A percentile compares a stretch with the other conserved stretches of the same genome.
phyloP scores from a whole-genome alignment of 2,113 vertebrate species.

The Hypocryptadius cinnamomeus region DNA sequence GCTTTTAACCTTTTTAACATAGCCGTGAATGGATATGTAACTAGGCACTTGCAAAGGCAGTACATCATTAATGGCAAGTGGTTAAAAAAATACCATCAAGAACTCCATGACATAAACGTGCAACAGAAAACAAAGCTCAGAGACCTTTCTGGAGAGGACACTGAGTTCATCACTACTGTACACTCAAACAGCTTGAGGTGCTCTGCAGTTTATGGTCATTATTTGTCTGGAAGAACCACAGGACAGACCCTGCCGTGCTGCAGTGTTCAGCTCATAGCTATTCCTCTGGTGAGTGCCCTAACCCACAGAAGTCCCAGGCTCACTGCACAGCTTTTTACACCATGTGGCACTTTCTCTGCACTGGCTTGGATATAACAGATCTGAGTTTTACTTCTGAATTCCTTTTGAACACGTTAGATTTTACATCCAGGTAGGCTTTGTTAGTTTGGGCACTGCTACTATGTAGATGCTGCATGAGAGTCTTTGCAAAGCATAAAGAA shows the following conservation, averaged over 20 bases:
- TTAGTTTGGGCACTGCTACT: neutral
- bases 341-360: neutral
- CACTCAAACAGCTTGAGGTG: neutral
- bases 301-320: neutral
- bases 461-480: neutral
- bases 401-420: neutral
- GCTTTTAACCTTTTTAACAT: neutral
- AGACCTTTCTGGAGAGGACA: neutral
- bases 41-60: neutral
- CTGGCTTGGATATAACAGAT: neutral
- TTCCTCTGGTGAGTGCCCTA: neutral
- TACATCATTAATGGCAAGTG: neutral
- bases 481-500: neutral
- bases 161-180: too few relatives aligned
- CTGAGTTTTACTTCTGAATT: neutral
- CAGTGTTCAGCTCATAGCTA: neutral
- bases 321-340: neutral
- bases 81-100: neutral
- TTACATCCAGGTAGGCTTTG: neutral
- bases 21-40: neutral
- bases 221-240: neutral
- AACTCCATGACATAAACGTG: neutral
- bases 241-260: neutral
- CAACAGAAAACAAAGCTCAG: neutral
- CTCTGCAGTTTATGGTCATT: neutral